Evolutionary conservation across 1,140 invertebrate species (phyloP).

Genomic region (Panulirus ornatus): DNA sequence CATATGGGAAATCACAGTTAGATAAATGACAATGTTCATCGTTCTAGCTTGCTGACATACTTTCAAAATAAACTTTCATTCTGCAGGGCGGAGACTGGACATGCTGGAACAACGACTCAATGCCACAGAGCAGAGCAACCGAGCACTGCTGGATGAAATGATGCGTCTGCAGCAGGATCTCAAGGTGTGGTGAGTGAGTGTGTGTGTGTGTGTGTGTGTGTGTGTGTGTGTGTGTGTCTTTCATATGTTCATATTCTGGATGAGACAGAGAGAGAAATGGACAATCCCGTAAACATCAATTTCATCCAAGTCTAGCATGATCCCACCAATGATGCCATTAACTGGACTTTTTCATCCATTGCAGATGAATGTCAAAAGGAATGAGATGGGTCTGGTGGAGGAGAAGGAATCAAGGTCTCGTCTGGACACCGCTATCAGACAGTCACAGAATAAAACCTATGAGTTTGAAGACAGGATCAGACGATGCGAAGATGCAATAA

Average conservation of each 20-base stretch:
- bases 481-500: conserved; percentile 52
- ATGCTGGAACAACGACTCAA: conserved; percentile 75
- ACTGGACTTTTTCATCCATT: too few species aligned
- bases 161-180: conserved; percentile 76
- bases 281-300: too few species aligned
- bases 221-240: too few species aligned
- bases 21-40: neutral
- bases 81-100: conserved; percentile 71
- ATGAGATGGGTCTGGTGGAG: conserved; percentile 70
- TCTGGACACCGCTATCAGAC: conserved; percentile 47
- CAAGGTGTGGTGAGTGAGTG: conserved; percentile 64
- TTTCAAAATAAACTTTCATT: neutral
- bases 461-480: conserved; percentile 69
- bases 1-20: neutral
- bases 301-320: too few species aligned
- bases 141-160: conserved; percentile 76
- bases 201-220: conserved; percentile 1
- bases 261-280: too few species aligned
- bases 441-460: conserved; percentile 55
- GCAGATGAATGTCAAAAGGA: conserved; percentile 74
- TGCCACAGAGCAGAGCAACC: conserved; percentile 75
- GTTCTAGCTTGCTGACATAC: neutral
- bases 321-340: too few species aligned
- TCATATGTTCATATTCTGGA: too few species aligned
- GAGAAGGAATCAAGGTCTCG: conserved; percentile 63